These are phyloP conservation scores for Acropora tenuis DNA, from an alignment of 64 coral and sea anemone genomes.

Conservation along the genomic window DNA sequence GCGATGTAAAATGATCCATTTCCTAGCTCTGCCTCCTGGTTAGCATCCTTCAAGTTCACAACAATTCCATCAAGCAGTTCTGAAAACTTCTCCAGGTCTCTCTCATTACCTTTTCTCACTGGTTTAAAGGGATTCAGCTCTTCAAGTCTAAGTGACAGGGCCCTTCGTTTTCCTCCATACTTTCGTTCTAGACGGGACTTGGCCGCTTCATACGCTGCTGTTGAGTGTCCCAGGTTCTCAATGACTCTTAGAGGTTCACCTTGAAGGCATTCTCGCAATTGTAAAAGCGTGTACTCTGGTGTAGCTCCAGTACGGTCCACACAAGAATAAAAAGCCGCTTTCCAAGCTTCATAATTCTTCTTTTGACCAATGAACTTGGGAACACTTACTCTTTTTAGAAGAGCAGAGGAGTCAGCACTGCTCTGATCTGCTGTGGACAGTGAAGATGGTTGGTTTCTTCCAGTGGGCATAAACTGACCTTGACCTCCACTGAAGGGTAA, in stretches of 20 bases:
- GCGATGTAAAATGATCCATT: conserved; percentile 49
- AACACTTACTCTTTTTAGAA: neutral
- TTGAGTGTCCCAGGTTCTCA: too few relatives aligned
- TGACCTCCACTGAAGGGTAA: neutral
- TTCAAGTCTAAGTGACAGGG: neutral
- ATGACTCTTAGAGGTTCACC: too few relatives aligned
- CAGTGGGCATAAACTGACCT: neutral
- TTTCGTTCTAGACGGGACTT: too few relatives aligned
- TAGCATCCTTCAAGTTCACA: conserved; percentile 63
- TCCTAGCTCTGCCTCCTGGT: conserved; percentile 52
- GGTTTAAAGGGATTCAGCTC: conserved; percentile 30
- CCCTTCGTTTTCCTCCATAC: conserved; percentile 58
- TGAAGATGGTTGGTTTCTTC: neutral
- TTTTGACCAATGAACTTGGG: too few relatives aligned
- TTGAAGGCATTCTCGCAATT: too few relatives aligned
- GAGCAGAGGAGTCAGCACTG: neutral
- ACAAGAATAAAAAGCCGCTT: too few relatives aligned
- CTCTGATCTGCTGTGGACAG: neutral
- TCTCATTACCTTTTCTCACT: conserved; percentile 51
- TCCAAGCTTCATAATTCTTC: too few relatives aligned
- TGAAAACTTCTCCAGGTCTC: conserved; percentile 56
- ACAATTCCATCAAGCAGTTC: conserved; percentile 59
- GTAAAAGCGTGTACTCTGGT: too few relatives aligned
- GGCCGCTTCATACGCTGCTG: too few relatives aligned
- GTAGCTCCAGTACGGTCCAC: too few relatives aligned